Evolutionary conservation across 2,888 invertebrate genomes (phyloP), one percentile per base, ranked within the genome.

Genomic region (Diogma glabrata): DNA sequence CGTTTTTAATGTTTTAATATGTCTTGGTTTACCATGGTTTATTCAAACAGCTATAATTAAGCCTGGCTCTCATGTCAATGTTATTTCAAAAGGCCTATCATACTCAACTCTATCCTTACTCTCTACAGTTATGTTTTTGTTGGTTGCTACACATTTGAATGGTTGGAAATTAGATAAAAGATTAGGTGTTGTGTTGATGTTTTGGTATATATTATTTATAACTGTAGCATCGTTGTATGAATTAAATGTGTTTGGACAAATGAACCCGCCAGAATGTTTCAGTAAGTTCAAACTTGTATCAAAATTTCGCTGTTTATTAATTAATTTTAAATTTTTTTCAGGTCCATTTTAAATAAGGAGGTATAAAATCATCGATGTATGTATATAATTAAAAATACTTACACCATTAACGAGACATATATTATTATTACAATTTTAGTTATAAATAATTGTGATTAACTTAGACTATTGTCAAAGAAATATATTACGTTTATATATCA

Each of bases 11-110:
- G 94, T 95, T 65, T 77, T 95, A 57, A 84, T 95, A 60, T 95
- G 95, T 68, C 80, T 95, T 60, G 94, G 95, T 52, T 78, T 95
- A 66, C 95, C 95, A 38, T 95, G 95, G 95, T 94, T 95, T 72
- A 82, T 95, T 55, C 90, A 93, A 72, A 94, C 94, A 9, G 90
- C 89, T 58, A 82, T 93, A 65, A 86, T 91, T 58, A 78, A 81
- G 59, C 92, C 92, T 7, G 91, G 91, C 54, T 83, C 84, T 49
- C 83, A 84, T 63, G 90, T 93, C 55, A 86, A 84, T 64, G 92
- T 93, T 56, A 87, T 86, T 63, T 93, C 92, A 71, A 90, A 91
- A 84, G 93, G 93, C 64, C 72, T 95, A 58, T 80, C 87, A 36
- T 96, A 96, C 67, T 93, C 94, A 1, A 92, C 94, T 0, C 70